A percentile compares a stretch with the other conserved stretches of the same genome.
These are phyloP conservation scores for Platyura marginata DNA, from an alignment of 1,140 invertebrate species.

Conservation along the genomic window DNA sequence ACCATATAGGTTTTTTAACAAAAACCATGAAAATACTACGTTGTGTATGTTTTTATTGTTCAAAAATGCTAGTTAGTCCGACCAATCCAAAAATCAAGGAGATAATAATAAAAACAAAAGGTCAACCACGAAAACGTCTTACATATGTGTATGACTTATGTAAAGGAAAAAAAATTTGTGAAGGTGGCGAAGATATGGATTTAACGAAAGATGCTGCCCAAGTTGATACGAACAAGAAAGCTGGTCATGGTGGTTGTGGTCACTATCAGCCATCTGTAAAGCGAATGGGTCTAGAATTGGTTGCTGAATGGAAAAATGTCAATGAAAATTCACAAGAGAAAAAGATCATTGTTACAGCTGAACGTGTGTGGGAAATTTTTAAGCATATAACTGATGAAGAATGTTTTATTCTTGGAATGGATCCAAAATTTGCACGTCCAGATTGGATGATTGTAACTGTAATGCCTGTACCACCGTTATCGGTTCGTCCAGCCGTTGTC, in stretches of 20 bases:
- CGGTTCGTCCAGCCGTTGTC: conserved; percentile 88
- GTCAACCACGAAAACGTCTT: conserved; percentile 86
- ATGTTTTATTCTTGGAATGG: conserved; percentile 88
- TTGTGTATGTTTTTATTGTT: conserved; percentile 97
- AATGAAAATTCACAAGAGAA: conserved; percentile 97
- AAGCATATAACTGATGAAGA: conserved; percentile 97
- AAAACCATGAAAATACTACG: conserved; percentile 93
- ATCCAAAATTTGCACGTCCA: conserved; percentile 85
- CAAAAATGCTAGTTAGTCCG: conserved; percentile 85
- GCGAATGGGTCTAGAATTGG: conserved; percentile 75
- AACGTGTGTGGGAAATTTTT: conserved; percentile 90
- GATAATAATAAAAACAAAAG: conserved; percentile 89
- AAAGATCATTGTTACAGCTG: conserved; percentile 82
- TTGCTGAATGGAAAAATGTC: conserved; percentile 94
- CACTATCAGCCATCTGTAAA: conserved; percentile 89
- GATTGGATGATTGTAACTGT: conserved; percentile 99
- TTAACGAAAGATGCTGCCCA: conserved; percentile 48
- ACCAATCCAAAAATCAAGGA: conserved; percentile 96
- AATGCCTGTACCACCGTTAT: conserved; percentile 88
- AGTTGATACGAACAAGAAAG: conserved; percentile 40
- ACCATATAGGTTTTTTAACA: conserved; percentile 93
- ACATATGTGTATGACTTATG: conserved; percentile 95
- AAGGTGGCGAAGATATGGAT: conserved; percentile 97
- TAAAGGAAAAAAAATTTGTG: conserved; percentile 96
- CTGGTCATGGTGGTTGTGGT: conserved; percentile 90